Evolutionary conservation across 2,113 vertebrate species (phyloP).

Genomic region (Corynorhinus townsendii): DNA sequence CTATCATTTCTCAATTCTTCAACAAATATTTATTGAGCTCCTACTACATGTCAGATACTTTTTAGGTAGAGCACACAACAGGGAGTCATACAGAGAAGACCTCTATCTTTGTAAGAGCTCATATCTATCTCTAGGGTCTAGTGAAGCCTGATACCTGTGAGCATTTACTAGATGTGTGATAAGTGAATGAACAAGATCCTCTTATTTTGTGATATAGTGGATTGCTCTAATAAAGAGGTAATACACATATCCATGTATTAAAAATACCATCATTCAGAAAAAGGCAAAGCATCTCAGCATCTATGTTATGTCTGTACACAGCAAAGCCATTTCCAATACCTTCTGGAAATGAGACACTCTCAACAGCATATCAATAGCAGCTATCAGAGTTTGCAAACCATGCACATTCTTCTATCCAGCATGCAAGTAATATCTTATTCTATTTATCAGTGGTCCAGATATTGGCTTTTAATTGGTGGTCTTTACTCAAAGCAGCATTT

Average conservation of each 20-base stretch:
- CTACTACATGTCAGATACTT: background rate
- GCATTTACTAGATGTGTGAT: background rate
- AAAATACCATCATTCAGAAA: background rate
- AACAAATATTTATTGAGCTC: background rate
- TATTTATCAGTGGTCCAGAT: background rate
- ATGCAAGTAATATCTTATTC: background rate
- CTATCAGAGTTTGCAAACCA: background rate
- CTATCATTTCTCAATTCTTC: background rate
- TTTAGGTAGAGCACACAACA: background rate
- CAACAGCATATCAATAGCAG: background rate
- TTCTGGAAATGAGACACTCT: background rate
- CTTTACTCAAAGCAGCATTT: slow-evolving; percentile 31
- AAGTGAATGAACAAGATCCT: background rate
- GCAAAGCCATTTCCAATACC: background rate
- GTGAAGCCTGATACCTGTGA: background rate
- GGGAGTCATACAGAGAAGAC: background rate
- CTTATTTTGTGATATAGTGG: background rate
- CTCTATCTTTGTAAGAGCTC: background rate
- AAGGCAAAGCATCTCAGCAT: background rate
- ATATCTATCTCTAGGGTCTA: background rate
- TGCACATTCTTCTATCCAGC: background rate
- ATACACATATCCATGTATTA: background rate
- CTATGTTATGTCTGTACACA: background rate
- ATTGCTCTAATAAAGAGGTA: background rate
- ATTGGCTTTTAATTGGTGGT: background rate